Base-by-base conservation (phyloP, 2,888 invertebrate species). In the Trissoscelio sp. region DNA sequence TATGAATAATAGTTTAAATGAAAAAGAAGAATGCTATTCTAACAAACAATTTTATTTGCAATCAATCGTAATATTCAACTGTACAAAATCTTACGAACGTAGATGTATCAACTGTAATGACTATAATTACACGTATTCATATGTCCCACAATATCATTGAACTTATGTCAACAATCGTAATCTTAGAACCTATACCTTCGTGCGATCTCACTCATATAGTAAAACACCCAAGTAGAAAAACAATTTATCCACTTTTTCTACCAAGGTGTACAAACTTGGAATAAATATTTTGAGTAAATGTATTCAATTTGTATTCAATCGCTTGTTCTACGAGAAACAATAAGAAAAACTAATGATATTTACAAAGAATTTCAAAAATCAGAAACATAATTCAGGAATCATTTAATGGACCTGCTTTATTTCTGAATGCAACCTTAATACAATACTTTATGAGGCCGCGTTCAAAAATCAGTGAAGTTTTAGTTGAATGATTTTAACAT, bases 11-110 rank as follows among this genome's bases (percentile, higher is more conserved):
- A n/a, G n/a, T n/a, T n/a, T n/a, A n/a, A n/a, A n/a, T n/a, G n/a
- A n/a, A n/a, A n/a, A n/a, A 34, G 11, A 7, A 7, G 14, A 14
- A 18, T 9, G 11, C 16, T 18, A 44, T 51, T 28, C 28, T 11
- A 51, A 28, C 28, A 9, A 51, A 28, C 7, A 7, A 51, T 14
- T 51, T 51, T 51, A 51, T 51, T 51, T 18, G 3, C 37, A 37
- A 37, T 46, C 46, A 9, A 46, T 20, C 20, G 2, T 46, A 20
- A 20, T 46, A 3, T 14, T 37, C 12, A 39, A 28, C 60, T 60
- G 60, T 60, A 60, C 60, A 60, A 60, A 60, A 60, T 58, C 44
- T 60, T 60, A 60, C 12, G 11, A 57, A 39, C 6, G 39, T n/a
- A 22, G 22, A 14, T n/a, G 11, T 28, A 14, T 28, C 9, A 44